Percentiles rank a stretch among this genome's conserved stretches.
Conservation (phyloP, 2,113 vertebrate genomes). For the Ia io region DNA sequence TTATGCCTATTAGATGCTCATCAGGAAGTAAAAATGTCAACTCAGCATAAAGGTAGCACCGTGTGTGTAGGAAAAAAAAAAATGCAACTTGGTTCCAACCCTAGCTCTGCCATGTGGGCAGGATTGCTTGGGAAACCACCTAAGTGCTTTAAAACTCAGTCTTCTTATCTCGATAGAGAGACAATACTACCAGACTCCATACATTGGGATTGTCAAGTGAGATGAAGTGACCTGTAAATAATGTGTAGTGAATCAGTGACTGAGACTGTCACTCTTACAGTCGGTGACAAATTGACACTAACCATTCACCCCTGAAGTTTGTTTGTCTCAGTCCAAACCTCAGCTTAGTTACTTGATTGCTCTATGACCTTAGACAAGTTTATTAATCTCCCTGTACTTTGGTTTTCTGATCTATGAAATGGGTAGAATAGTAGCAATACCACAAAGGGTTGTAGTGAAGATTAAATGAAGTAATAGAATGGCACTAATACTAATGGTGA, state of each 20-base stretch:
- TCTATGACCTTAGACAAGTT: background rate
- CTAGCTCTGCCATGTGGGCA: too few relatives aligned
- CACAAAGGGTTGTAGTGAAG: background rate
- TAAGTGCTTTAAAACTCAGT: constrained; percentile 1
- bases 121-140: background rate
- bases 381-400: background rate
- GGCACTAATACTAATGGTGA: background rate
- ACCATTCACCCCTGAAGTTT: background rate
- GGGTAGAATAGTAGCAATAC: background rate
- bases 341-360: background rate
- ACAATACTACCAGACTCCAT: background rate
- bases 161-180: constrained; percentile 30
- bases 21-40: background rate
- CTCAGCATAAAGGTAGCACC: background rate
- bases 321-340: background rate
- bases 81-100: background rate
- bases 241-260: background rate
- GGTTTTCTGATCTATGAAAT: background rate
- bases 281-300: background rate
- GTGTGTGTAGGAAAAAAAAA: background rate
- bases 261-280: background rate
- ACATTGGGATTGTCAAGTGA: constrained; percentile 16
- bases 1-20: background rate
- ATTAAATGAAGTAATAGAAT: background rate
- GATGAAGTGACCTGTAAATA: background rate